Conservation (phyloP, 2,113 vertebrate species). For the Neolamprologus toae region DNA sequence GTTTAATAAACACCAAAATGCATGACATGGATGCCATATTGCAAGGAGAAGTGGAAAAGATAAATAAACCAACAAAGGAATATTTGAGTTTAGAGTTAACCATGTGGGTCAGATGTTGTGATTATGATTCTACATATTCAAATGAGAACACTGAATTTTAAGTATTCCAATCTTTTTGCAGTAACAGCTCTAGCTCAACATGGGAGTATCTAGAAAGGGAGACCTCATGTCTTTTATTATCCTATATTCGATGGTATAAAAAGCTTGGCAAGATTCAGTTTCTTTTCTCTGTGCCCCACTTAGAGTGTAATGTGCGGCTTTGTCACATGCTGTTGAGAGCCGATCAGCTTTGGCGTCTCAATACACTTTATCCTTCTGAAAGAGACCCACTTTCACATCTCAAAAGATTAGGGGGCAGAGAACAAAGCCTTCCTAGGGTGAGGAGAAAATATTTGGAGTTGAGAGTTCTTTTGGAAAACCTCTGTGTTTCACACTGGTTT, state of each 20-base stretch:
- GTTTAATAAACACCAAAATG: background rate
- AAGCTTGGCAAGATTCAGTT: slow-evolving; percentile 21
- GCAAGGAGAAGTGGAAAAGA: background rate
- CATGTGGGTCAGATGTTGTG: background rate
- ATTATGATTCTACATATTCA: background rate
- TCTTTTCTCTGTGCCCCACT: slow-evolving; percentile 53
- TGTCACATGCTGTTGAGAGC: slow-evolving; percentile 53
- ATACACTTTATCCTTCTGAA: slow-evolving; percentile 51
- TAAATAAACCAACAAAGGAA: background rate
- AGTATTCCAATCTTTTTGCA: background rate
- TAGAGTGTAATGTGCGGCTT: slow-evolving; percentile 55
- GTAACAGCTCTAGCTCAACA: background rate
- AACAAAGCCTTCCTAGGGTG: slow-evolving; percentile 53
- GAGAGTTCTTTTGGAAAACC: slow-evolving; percentile 32
- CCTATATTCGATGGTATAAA: slow-evolving; percentile 13
- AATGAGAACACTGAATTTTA: background rate
- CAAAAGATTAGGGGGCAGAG: slow-evolving; percentile 54
- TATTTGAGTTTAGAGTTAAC: background rate
- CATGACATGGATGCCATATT: background rate
- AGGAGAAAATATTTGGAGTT: background rate
- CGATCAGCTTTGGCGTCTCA: slow-evolving; percentile 62
- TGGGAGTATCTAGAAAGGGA: background rate
- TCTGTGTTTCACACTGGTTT: slow-evolving; percentile 50
- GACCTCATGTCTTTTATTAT: background rate
- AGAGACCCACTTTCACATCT: slow-evolving; percentile 59